Base-by-base conservation (phyloP, 2,113 vertebrate genomes). In the Taurulus bubalis region DNA sequence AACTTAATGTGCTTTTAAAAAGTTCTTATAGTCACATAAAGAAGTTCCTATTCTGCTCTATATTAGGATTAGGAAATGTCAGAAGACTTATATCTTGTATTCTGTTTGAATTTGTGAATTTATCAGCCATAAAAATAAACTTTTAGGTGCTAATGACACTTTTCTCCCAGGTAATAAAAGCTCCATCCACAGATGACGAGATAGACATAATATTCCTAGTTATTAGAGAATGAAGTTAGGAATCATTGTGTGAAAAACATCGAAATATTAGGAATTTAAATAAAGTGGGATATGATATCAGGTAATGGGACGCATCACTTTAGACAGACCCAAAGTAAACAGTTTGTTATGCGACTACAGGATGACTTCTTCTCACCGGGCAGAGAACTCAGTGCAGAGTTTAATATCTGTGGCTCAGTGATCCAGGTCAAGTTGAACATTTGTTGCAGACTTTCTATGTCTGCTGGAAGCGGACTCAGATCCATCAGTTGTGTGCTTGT, bases 401-500 rank as follows among this genome's bases (percentile, higher is more conserved):
- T 59, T 30, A 8, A 59, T 30, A 30, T 30, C 15, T 18, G 3
- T 26, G 53, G 59, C 38, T 58, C 2, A 77, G 26, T 22, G 47
- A 75, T 78, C 32, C 40, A 59, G 69, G 38, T 59, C 71, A 51
- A 68, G 22, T 66, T 59, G 32, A 28, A 14, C 11, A 15, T 75
- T 68, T 66, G 12, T 71, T 49, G 24, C 30, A 62, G 32, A 34
- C 49, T 28, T 51, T 66, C 15, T 58, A 59, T 15, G 1, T 83
- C 30, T 20, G 53, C 68, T 66, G 45, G 63, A 77, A 38, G 4
- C 42, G 1, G 64, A 60, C 49, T 56, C n/a, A 40, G 34, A 65
- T 82, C 34, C 40, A n/a, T 67, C 56, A 30, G 20, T 28, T 71
- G 60, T 77, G 9, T 79, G 82, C 85, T 89, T 73, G 87, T 89